A percentile compares a stretch with the other conserved stretches of the same genome.
These are phyloP conservation scores for Blomia tropicalis DNA, from an alignment of 2,888 invertebrate species.

Conservation along the genomic window DNA sequence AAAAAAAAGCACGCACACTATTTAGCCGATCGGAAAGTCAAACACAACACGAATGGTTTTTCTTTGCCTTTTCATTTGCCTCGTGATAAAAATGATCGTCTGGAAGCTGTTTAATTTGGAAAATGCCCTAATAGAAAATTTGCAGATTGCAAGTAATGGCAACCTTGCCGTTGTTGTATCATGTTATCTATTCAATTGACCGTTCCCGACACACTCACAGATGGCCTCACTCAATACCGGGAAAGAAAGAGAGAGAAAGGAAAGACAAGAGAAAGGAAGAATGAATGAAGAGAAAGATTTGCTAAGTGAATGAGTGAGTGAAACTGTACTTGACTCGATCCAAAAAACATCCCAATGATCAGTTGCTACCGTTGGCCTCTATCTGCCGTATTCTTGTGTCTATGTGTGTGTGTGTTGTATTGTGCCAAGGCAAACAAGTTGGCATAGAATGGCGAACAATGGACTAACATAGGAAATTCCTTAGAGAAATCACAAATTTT, in stretches of 20 bases:
- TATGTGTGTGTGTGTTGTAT: too few species aligned
- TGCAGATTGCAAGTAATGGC: background rate
- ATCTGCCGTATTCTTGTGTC: too few species aligned
- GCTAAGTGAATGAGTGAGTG: conserved; percentile 17
- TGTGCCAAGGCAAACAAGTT: too few species aligned
- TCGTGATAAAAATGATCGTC: background rate
- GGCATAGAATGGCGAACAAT: too few species aligned
- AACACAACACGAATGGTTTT: too few species aligned
- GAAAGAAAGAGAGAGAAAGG: background rate
- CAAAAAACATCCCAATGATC: too few species aligned
- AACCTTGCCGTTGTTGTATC: too few species aligned
- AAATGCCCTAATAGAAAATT: background rate
- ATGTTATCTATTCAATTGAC: conserved; percentile 11
- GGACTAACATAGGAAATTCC: background rate
- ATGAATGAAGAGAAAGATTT: conserved; percentile 17
- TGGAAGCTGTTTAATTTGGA: background rate
- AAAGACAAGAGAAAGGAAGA: conserved; percentile 19
- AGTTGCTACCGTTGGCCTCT: too few species aligned
- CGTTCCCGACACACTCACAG: background rate
- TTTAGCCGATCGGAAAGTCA: too few species aligned
- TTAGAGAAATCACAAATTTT: conserved; percentile 4
- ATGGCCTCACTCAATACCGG: too few species aligned
- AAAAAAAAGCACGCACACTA: too few species aligned
- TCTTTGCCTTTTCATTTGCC: too few species aligned
- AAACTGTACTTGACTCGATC: background rate